Evolutionary conservation across 2,888 invertebrate species (phyloP).

Genomic region (Ashinkailepas kermadecensis): DNA sequence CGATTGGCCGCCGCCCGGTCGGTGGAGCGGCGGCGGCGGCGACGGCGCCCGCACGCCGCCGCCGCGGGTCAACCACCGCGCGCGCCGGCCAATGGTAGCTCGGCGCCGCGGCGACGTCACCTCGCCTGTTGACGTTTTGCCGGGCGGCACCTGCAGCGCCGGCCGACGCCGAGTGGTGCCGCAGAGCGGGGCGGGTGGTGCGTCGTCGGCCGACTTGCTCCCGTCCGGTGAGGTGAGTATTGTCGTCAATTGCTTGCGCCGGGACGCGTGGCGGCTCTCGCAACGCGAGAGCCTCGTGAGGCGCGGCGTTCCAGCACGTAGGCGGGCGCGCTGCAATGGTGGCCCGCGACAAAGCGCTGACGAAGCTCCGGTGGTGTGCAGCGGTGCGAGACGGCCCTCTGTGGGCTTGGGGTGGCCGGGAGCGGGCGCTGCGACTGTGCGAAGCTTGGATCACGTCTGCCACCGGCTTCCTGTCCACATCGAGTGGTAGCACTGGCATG

Average conservation of each 20-base stretch:
- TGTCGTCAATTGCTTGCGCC: no score
- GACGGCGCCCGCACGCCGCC: neutral
- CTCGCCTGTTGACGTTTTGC: conserved; percentile 8
- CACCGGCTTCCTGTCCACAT: neutral
- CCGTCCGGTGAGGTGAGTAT: no score
- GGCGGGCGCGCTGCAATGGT: no score
- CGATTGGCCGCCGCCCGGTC: conserved; percentile 12
- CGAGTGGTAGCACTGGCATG: neutral
- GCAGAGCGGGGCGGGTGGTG: neutral
- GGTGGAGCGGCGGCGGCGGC: neutral
- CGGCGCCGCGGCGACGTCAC: neutral
- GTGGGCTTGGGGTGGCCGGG: neutral
- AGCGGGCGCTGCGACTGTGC: neutral
- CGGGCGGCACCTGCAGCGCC: neutral
- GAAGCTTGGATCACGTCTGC: neutral
- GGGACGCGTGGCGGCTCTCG: no score
- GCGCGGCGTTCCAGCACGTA: no score
- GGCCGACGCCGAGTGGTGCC: neutral
- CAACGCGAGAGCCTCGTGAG: no score
- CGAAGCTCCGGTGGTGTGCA: neutral
- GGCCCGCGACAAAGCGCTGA: no score
- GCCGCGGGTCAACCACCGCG: conserved; percentile 15
- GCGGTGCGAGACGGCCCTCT: neutral
- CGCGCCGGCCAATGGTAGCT: neutral
- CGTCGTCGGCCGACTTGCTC: neutral